Conservation (phyloP, 2,113 vertebrate genomes). For the Equus quagga region DNA sequence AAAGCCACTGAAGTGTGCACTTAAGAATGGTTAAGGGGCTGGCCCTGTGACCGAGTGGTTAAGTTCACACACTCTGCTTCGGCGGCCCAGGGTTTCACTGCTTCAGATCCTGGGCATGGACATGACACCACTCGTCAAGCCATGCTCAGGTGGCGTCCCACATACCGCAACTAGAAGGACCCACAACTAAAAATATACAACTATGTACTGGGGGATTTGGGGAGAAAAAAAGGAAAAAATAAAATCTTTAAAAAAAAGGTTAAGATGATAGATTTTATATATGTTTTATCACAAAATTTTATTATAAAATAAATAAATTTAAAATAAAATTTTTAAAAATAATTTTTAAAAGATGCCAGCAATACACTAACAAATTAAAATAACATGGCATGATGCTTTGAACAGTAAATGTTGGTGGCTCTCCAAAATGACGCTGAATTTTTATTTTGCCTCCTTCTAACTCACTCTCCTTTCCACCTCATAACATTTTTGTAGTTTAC, state of each 20-base stretch:
- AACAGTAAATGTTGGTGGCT: neutral
- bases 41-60: no score
- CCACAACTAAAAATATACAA: no score
- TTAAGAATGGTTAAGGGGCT: neutral
- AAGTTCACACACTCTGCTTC: no score
- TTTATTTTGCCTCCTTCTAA: neutral
- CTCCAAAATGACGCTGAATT: neutral
- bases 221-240: no score
- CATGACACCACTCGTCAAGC: no score
- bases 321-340: neutral
- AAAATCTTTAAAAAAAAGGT: neutral
- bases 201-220: no score
- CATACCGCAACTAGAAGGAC: no score
- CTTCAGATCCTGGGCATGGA: no score
- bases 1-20: neutral
- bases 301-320: neutral
- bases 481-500: neutral
- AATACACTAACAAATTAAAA: neutral
- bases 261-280: neutral
- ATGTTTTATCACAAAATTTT: neutral
- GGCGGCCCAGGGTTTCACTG: no score
- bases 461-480: neutral
- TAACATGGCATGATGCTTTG: neutral
- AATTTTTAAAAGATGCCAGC: neutral
- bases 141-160: no score